Conservation (phyloP, 1,140 invertebrate species). For the Drosophila subpulchrella region DNA sequence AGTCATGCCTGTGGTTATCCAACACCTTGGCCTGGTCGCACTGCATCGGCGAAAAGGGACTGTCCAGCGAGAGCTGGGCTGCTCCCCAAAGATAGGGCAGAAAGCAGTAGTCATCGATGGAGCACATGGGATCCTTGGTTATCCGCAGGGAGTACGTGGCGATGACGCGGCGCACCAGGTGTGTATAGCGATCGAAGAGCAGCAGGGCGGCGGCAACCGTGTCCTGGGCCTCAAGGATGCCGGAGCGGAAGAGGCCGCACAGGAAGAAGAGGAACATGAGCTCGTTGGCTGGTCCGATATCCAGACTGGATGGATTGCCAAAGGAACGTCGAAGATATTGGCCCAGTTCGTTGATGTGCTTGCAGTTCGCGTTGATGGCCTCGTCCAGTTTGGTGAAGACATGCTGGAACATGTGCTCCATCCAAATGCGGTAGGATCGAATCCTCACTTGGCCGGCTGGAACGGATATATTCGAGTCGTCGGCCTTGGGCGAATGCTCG, state of each 20-base stretch:
- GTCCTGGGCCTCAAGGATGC: conserved; percentile 33
- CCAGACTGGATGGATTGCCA: conserved; percentile 20
- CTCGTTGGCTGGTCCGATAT: conserved; percentile 48
- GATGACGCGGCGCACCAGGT: conserved; percentile 39
- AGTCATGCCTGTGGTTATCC: conserved; percentile 6
- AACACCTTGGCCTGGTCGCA: conserved; percentile 4
- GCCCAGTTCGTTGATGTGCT: conserved; percentile 53
- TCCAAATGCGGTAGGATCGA: conserved; percentile 28
- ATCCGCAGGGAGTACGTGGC: conserved; percentile 19
- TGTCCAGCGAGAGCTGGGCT: conserved; percentile 37
- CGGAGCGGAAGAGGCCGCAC: conserved; percentile 48
- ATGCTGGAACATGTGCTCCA: conserved; percentile 38
- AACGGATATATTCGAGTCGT: not conserved
- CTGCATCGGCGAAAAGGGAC: conserved; percentile 32
- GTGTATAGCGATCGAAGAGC: conserved; percentile 47
- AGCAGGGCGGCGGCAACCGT: conserved; percentile 53
- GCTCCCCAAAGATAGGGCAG: conserved; percentile 58
- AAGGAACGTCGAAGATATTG: conserved; percentile 55
- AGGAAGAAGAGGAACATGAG: conserved; percentile 65
- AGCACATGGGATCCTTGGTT: not conserved
- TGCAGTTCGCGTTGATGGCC: conserved; percentile 32
- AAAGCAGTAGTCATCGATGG: conserved; percentile 46
- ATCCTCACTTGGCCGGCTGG: conserved; percentile 1
- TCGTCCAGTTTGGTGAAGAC: conserved; percentile 32
- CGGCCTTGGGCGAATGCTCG: conserved; percentile 2